Evolutionary conservation across 2,797 vertebrate species (phyloP).

Genomic region (Sebastiscus tertius): DNA sequence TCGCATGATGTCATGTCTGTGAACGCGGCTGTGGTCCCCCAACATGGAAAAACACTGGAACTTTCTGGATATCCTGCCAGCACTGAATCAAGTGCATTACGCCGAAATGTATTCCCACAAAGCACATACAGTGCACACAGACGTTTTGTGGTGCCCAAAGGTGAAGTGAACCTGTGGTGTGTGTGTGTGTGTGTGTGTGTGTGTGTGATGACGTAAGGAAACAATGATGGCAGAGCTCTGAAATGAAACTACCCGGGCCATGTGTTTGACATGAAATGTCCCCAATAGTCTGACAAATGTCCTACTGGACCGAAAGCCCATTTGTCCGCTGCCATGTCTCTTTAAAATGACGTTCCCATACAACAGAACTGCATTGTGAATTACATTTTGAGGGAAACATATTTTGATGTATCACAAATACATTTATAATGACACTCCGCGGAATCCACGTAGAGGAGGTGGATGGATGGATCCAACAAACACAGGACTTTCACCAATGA

Average conservation of each 20-base stretch:
- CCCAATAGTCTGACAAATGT: too few relatives aligned
- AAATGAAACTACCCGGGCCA: slow-evolving; percentile 68
- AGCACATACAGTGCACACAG: not conserved
- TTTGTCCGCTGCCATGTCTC: too few relatives aligned
- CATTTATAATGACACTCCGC: too few relatives aligned
- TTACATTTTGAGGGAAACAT: too few relatives aligned
- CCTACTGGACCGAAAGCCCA: too few relatives aligned
- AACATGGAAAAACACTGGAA: slow-evolving; percentile 32
- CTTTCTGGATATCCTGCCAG: slow-evolving; percentile 39
- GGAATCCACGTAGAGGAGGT: too few relatives aligned
- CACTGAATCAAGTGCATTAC: slow-evolving; percentile 24
- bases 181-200: not conserved
- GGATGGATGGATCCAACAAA: too few relatives aligned
- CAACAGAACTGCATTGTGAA: too few relatives aligned
- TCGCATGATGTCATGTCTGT: slow-evolving; percentile 66
- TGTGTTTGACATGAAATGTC: slow-evolving; percentile 74
- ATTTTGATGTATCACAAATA: too few relatives aligned
- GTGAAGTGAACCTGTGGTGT: slow-evolving; percentile 7
- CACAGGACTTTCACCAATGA: too few relatives aligned
- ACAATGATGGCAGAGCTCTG: slow-evolving; percentile 50
- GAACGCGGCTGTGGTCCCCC: slow-evolving; percentile 17
- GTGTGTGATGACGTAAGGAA: slow-evolving; percentile 25
- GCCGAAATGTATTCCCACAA: slow-evolving; percentile 17
- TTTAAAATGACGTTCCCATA: too few relatives aligned
- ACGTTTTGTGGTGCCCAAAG: slow-evolving; percentile 9